Base-by-base conservation (phyloP, 2,797 vertebrate genomes). In the Hydrophis major region DNA sequence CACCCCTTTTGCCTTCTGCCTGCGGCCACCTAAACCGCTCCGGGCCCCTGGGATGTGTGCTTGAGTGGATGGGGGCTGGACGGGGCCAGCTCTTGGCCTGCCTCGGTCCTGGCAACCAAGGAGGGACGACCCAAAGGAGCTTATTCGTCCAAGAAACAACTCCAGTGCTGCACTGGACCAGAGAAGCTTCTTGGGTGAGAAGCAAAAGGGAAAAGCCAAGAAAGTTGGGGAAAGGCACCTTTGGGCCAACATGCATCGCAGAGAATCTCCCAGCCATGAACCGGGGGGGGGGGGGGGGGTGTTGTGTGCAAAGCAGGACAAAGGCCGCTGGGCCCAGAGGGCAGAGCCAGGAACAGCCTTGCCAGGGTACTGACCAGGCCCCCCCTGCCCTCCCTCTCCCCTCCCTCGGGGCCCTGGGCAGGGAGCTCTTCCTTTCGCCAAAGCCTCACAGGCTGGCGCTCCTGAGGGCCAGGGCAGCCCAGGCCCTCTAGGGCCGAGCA, bases 381-480 rank as follows among this genome's bases (percentile, higher is more conserved):
- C 59, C n/a, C 4, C 12, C 47, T 6, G 47, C 47, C 3, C 6
- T 4, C 8, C 86, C 32, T 1, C 37, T 37, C 37, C 55, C 6
- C 1, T 4, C 8, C 86, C 32, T 1, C 55, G 1, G 4, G 42
- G 16, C 25, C 16, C 11, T 1, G 8, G 27, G 11, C 27, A 42
- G 53, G 7, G 55, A 96, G 94, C 56, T 28, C 18, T 47, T 86
- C 6, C 95, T 93, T 5, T 90, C 6, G 53, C 96, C 97, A 59
- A 18, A 90, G 74, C 8, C 53, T 56, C 90, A 50, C 42, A 86
- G n/a, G n/a, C 0, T 1, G 18, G 3, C 0, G 13, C 8, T 10
- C 0, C 14, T 6, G n/a, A 42, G 53, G 53, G 20, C 42, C 28
- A 11, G 60, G 98, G 94, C 97, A 97, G 87, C 98, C 97, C 4